phyloP scores from a whole-genome alignment of 2,797 vertebrate genomes.

The Nasua narica region DNA sequence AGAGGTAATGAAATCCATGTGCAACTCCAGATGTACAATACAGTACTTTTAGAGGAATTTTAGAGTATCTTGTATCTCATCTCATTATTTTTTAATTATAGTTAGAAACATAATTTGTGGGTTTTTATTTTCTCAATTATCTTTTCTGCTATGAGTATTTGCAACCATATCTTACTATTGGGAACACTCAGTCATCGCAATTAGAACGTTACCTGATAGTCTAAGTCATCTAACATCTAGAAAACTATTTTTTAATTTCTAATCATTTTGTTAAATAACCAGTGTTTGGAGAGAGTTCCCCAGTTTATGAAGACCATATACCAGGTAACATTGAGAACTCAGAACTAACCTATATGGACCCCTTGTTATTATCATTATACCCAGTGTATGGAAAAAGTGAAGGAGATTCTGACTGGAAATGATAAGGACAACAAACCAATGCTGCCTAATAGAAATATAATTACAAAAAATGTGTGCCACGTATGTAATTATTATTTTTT shows the following conservation, averaged over 20 bases:
- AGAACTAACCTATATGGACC: not conserved
- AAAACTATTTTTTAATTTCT: not conserved
- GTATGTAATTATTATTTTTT: not conserved
- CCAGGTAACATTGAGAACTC: not conserved
- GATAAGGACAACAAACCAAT: not conserved
- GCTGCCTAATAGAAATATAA: not conserved
- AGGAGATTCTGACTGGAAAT: not conserved
- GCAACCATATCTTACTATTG: not conserved
- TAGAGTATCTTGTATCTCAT: not conserved
- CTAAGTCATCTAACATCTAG: not conserved
- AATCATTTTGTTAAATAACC: not conserved
- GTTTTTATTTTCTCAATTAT: slow-evolving; percentile 32
- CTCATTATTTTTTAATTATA: not conserved
- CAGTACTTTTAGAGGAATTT: not conserved
- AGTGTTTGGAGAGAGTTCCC: not conserved
- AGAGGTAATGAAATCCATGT: not conserved
- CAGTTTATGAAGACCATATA: not conserved
- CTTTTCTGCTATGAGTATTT: not conserved
- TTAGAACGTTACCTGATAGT: not conserved
- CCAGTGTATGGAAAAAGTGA: not conserved
- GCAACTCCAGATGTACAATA: not conserved
- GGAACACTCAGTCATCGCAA: not conserved
- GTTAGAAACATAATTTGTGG: not conserved
- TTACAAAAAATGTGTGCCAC: not conserved
- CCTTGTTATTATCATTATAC: not conserved